Evolutionary conservation across 2,888 invertebrate genomes (phyloP).

Genomic region (Odontomyia ornata): DNA sequence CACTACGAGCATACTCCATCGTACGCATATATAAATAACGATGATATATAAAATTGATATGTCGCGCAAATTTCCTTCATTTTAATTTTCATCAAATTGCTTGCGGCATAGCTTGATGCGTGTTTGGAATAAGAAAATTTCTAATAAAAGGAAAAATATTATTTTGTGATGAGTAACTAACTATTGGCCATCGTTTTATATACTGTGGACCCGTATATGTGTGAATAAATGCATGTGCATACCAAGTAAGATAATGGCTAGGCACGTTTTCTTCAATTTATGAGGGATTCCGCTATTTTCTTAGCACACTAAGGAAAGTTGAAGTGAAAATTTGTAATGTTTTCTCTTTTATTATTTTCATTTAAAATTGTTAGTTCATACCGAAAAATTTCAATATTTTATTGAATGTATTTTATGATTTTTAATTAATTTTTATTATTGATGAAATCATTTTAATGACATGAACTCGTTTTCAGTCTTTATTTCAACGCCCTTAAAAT

Average conservation of each 20-base stretch:
- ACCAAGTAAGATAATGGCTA: no score
- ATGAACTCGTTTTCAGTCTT: neutral
- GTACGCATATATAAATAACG: no score
- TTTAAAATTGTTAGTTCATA: no score
- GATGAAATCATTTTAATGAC: neutral
- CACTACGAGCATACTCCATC: neutral
- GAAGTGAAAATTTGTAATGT: slow-evolving; percentile 29
- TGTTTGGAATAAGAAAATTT: slow-evolving; percentile 19
- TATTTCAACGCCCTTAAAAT: neutral
- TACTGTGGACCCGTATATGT: no score
- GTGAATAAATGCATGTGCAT: no score
- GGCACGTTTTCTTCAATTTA: slow-evolving; percentile 20
- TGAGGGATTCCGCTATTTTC: neutral
- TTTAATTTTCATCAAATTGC: slow-evolving; percentile 11
- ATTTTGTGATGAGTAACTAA: neutral
- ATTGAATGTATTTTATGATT: no score
- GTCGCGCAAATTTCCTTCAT: slow-evolving; percentile 28
- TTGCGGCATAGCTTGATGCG: neutral
- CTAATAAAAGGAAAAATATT: neutral
- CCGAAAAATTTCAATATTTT: no score
- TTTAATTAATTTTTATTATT: no score
- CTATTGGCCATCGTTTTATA: neutral
- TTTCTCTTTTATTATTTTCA: slow-evolving; percentile 23
- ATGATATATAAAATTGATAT: slow-evolving; percentile 17
- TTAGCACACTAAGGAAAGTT: slow-evolving; percentile 17